Percentiles rank a stretch among this genome's conserved stretches.
phyloP scores from a whole-genome alignment of 1,140 invertebrate genomes.

The Dendroctonus ponderosae region DNA sequence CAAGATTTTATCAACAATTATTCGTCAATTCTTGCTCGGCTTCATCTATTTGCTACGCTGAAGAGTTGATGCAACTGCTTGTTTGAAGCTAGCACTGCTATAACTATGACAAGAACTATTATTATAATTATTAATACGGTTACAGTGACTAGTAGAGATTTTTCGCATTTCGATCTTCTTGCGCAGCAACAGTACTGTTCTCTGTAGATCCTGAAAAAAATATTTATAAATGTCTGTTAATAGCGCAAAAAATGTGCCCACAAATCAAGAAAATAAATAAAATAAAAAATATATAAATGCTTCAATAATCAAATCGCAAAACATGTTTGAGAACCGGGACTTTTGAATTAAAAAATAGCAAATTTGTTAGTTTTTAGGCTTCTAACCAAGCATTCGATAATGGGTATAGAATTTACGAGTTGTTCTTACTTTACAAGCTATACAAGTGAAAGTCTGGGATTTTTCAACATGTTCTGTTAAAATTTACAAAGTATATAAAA shows the following conservation, averaged over 20 bases:
- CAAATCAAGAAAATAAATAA: too few relatives aligned
- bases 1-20: not conserved
- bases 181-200: slow-evolving; percentile 40
- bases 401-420: too few relatives aligned
- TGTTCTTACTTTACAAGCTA: too few relatives aligned
- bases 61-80: slow-evolving; percentile 3
- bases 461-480: too few relatives aligned
- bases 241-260: not conserved
- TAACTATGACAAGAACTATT: slow-evolving; percentile 29
- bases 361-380: too few relatives aligned
- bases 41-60: not conserved
- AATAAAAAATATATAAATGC: too few relatives aligned
- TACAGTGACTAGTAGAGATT: slow-evolving; percentile 25
- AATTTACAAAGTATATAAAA: too few relatives aligned
- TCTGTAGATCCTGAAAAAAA: slow-evolving; percentile 30
- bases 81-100: slow-evolving; percentile 23
- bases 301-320: not conserved
- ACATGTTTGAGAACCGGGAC: too few relatives aligned
- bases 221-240: not conserved
- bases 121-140: slow-evolving; percentile 28
- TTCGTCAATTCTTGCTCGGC: too few relatives aligned
- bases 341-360: too few relatives aligned
- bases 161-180: slow-evolving; percentile 32
- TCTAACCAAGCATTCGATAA: too few relatives aligned
- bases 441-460: too few relatives aligned